A percentile compares a stretch with the other conserved stretches of the same genome.
Conservation (phyloP, 2,888 invertebrate species). For the Scaptodrosophila latifasciaeformis region DNA sequence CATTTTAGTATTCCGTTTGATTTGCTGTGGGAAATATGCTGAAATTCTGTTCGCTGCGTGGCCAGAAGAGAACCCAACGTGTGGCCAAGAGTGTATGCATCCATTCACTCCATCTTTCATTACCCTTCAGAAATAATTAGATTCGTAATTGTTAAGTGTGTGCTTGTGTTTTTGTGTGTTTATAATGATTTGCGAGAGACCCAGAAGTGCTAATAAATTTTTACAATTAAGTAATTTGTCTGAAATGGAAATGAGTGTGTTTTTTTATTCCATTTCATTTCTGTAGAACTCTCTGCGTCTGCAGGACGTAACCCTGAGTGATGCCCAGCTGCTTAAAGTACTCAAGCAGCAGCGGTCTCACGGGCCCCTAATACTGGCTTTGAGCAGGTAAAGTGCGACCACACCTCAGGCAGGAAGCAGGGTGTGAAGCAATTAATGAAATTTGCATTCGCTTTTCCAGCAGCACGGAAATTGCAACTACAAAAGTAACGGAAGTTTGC, state of each 20-base stretch:
- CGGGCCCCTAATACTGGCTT: slow-evolving; percentile 65
- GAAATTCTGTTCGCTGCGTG: slow-evolving; percentile 69
- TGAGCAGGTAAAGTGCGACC: slow-evolving; percentile 64
- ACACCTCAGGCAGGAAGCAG: too few species aligned
- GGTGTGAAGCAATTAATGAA: neutral
- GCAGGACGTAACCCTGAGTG: slow-evolving; percentile 54
- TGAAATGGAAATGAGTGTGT: slow-evolving; percentile 16
- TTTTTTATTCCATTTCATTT: slow-evolving; percentile 11
- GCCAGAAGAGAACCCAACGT: slow-evolving; percentile 32
- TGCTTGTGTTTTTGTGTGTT: slow-evolving; percentile 27
- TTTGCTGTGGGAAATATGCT: slow-evolving; percentile 53
- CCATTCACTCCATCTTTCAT: too few species aligned
- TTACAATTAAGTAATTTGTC: slow-evolving; percentile 47
- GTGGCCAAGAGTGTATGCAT: slow-evolving; percentile 61
- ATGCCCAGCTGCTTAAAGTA: slow-evolving; percentile 52
- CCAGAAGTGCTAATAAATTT: too few species aligned
- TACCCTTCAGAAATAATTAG: too few species aligned
- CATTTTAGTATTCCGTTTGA: neutral
- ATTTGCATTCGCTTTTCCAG: neutral
- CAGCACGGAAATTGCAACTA: neutral
- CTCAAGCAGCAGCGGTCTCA: slow-evolving; percentile 56
- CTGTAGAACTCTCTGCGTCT: slow-evolving; percentile 54
- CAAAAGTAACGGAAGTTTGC: slow-evolving; percentile 26
- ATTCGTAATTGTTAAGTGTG: slow-evolving; percentile 29
- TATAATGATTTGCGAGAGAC: slow-evolving; percentile 41